Base-by-base conservation (phyloP, 2,888 invertebrate species). In the Dryadula phaetusa region DNA sequence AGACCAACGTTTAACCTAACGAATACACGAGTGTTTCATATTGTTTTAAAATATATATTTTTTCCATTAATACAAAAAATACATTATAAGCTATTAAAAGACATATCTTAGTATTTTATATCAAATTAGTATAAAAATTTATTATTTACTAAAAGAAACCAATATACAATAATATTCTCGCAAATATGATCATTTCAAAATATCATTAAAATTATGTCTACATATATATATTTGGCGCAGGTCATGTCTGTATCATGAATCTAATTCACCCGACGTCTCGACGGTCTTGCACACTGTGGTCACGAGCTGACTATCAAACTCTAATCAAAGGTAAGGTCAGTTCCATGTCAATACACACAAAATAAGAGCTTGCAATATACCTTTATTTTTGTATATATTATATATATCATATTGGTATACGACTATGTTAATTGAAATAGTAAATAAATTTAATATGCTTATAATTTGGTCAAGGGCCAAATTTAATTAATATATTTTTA, bases 281-380 rank as follows among this genome's bases (percentile, higher is more conserved):
- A 67, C 65, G 72, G 62, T 58, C 40, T 64, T 70, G 70, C 58
- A 49, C 68, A 72, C 64, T 67, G 70, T 54, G 70, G 72, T 72
- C 72, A 72, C 70, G 70, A 67, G 64, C 62, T 63, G 64, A 62
- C 64, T 69, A 61, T 67, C 64, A 37, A 62, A 42, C 46, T 56
- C 22, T 52, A 44, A 69, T 62, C 62, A 65, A 60, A 66, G 52
- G 62, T 66, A 72, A 70, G 66, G 70, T 70, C 70, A 68, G 66
- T 46, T 46, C 18, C 56, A 47, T 66, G 54, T 63, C 40, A 63
- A 22, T 49, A 18, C 40, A 58, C 28, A 28, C 25, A 3, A 58
- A 44, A 62, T 16, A 20, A 58, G 44, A 28, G 44, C 0, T 12
- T 28, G 16, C 7, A 22, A 22, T 22, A 14, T 8, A 5, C 22